A percentile compares a stretch with the other conserved stretches of the same genome.
Evolutionary conservation across 1,140 invertebrate species (phyloP).

Genomic region (Spodoptera litura): DNA sequence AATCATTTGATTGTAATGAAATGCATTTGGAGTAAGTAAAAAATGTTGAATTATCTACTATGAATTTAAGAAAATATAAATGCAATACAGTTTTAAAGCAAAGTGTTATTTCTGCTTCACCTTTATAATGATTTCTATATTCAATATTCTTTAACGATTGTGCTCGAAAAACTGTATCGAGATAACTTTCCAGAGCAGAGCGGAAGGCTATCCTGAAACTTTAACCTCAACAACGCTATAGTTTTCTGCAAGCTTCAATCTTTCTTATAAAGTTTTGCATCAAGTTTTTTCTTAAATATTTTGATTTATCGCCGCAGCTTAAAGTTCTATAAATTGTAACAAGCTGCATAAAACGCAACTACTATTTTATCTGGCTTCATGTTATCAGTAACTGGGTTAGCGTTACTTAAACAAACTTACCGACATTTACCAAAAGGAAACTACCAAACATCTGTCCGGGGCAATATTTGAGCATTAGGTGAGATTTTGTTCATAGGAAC

Average conservation of each 20-base stretch:
- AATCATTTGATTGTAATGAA: no score
- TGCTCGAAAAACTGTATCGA: conserved; percentile 16
- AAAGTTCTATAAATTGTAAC: background rate
- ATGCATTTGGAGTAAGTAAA: no score
- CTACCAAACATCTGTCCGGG: conserved; percentile 66
- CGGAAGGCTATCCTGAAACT: conserved; percentile 18
- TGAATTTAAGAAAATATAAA: no score
- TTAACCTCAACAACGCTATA: conserved; percentile 12
- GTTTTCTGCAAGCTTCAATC: conserved; percentile 23
- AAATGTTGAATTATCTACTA: no score
- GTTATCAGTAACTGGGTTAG: background rate
- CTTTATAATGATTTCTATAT: no score
- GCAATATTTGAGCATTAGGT: conserved; percentile 66
- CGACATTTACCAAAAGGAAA: conserved; percentile 36
- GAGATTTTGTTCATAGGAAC: conserved; percentile 64
- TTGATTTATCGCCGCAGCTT: conserved; percentile 4
- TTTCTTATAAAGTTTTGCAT: conserved; percentile 18
- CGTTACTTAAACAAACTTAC: conserved; percentile 48
- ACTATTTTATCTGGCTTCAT: no score
- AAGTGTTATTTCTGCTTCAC: no score
- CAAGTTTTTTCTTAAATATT: background rate
- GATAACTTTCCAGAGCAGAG: conserved; percentile 15
- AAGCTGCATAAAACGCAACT: no score
- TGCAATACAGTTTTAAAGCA: no score
- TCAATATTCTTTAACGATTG: conserved; percentile 1